These are phyloP conservation scores for Scaptomyza cyrtandrae DNA, from an alignment of 2,888 invertebrate genomes.

Conservation along the genomic window DNA sequence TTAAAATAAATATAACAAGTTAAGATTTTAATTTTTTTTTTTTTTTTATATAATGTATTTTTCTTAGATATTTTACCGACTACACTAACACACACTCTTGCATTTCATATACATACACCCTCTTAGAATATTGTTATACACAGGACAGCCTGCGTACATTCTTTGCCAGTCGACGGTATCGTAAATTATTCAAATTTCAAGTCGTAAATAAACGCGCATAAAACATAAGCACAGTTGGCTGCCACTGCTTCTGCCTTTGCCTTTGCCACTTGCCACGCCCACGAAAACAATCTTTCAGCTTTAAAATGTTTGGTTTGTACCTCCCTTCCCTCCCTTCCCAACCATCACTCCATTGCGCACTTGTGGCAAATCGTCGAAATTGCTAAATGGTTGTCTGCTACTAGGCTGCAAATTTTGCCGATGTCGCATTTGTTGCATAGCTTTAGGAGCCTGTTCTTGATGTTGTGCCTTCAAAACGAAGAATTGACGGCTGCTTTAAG, in stretches of 20 bases:
- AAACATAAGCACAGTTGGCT: constrained; percentile 64
- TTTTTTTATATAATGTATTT: neutral
- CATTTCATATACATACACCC: neutral
- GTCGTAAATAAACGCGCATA: constrained; percentile 76
- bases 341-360: neutral
- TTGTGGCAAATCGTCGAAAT: constrained; percentile 47
- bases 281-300: constrained; percentile 39
- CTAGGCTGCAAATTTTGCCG: constrained; percentile 11
- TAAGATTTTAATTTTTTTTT: neutral
- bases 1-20: too few relatives aligned
- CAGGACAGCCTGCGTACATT: constrained; percentile 29
- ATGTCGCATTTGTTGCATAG: constrained; percentile 38
- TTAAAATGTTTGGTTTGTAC: constrained; percentile 20
- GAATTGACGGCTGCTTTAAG: constrained; percentile 18
- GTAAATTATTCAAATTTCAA: constrained; percentile 79
- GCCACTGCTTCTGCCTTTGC: constrained; percentile 24
- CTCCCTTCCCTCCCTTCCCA: neutral
- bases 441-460: constrained; percentile 31
- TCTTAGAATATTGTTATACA: constrained; percentile 13
- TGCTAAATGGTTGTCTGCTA: constrained; percentile 11
- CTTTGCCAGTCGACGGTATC: constrained; percentile 49
- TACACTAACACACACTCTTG: neutral
- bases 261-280: constrained; percentile 48
- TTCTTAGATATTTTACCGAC: neutral
- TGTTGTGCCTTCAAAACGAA: constrained; percentile 4